A percentile compares a stretch with the other conserved stretches of the same genome.
Conservation (phyloP, 2,888 invertebrate genomes). For the Drosophila multiciliata region DNA sequence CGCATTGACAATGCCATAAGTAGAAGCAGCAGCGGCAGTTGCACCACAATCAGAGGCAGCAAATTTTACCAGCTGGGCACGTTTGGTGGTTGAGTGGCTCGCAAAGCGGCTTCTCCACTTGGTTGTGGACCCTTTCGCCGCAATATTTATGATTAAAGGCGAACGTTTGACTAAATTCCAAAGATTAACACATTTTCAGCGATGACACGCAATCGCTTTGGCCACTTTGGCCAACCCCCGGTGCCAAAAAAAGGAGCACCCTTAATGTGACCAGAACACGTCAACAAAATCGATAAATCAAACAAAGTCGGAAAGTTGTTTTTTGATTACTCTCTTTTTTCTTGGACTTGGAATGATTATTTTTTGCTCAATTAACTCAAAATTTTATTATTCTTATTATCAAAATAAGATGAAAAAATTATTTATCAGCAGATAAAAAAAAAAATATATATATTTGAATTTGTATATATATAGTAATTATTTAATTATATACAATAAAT, state of each 20-base stretch:
- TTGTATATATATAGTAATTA: no score
- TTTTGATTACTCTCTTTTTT: conserved; percentile 12
- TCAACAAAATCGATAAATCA: conserved; percentile 46
- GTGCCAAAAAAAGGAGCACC: conserved; percentile 8
- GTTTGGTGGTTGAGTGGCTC: conserved; percentile 73
- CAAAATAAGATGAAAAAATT: not conserved
- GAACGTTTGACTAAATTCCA: conserved; percentile 73
- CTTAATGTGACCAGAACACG: conserved; percentile 69
- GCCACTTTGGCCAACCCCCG: conserved; percentile 14
- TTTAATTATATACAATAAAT: no score
- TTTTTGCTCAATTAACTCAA: not conserved
- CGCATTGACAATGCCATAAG: conserved; percentile 60
- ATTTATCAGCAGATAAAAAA: not conserved
- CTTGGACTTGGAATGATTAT: not conserved
- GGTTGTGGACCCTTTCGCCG: conserved; percentile 1
- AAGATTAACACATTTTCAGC: conserved; percentile 74
- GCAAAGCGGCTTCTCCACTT: not conserved
- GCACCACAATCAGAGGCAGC: conserved; percentile 7
- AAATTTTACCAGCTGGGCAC: conserved; percentile 72
- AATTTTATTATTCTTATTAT: not conserved
- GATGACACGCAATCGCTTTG: conserved; percentile 68
- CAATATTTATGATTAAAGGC: conserved; percentile 73
- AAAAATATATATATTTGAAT: not conserved
- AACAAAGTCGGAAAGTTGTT: not conserved
- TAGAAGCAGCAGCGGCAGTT: conserved; percentile 2